Base-by-base conservation (phyloP, 2,113 vertebrate species). In the Labeo rohita region DNA sequence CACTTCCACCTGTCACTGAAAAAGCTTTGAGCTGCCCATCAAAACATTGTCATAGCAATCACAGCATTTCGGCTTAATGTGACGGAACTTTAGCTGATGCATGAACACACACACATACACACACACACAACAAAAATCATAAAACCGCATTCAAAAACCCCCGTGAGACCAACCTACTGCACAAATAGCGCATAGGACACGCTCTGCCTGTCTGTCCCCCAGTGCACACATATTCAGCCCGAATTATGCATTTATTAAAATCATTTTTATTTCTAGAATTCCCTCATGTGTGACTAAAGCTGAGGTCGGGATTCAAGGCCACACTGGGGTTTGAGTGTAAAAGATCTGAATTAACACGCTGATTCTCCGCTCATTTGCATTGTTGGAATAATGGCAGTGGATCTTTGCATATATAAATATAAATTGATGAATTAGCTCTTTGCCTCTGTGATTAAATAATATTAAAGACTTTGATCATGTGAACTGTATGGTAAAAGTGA, bases 351-450 rank as follows among this genome's bases (percentile, higher is more conserved):
- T 89, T 85, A 92, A 90, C 87, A 89, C 91, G 83, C 87, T 88
- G 87, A 73, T 84, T 90, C 84, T 70, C 65, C 56, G 89, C 90
- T 90, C 77, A 92, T 92, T 90, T 90, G 90, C 89, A 89, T 90
- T 91, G 90, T 91, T 92, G 91, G 88, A 91, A 89, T 89, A 61
- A 65, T 77, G 49, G 65, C 39, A 79, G 85, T 88, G 79, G 72
- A 61, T 90, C 88, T 93, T 92, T 94, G 92, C 91, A 94, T 93
- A 87, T 68, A 93, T 93, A 91, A 86, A 93, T 93, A 92, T 92
- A 93, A 93, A 94, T 94, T 89, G 87, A 86, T 76, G 89, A 93
- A 93, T 93, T 92, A 92, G 87, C 75, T 84, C 43, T 84, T 90
- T 85, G 18, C 50, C 78, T 86, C 36, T 80, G 81, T 83, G 86